phyloP scores from a whole-genome alignment of 2,797 vertebrate species.

The Anniella stebbinsi region DNA sequence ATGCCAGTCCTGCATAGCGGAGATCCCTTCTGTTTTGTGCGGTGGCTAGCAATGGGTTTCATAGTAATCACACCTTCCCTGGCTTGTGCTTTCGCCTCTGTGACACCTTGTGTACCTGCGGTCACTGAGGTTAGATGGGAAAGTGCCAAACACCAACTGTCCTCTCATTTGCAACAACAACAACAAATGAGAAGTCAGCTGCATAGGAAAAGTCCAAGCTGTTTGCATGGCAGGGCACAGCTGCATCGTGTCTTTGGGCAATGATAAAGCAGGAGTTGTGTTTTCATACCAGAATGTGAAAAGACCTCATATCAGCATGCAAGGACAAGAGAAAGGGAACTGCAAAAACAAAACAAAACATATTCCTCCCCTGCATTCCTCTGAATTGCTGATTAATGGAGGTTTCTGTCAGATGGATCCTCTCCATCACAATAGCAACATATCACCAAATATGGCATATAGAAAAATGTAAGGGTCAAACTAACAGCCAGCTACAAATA shows the following conservation, averaged over 20 bases:
- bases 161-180: conserved; percentile 24
- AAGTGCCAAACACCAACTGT: neutral
- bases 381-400: conserved; percentile 68
- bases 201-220: conserved; percentile 13
- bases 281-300: conserved; percentile 64
- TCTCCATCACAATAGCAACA: conserved; percentile 11
- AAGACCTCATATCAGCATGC: conserved; percentile 60
- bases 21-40: neutral
- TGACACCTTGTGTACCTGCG: neutral
- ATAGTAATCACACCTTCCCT: neutral
- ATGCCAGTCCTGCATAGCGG: neutral
- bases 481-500: neutral
- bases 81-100: neutral
- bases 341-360: conserved; percentile 20
- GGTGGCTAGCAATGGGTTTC: neutral
- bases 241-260: conserved; percentile 72
- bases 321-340: conserved; percentile 67
- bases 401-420: conserved; percentile 28
- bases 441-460: neutral
- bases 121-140: neutral
- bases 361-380: conserved; percentile 72
- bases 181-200: neutral
- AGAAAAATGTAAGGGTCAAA: neutral
- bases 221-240: conserved; percentile 57
- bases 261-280: conserved; percentile 65